A percentile compares a stretch with the other conserved stretches of the same genome.
phyloP scores from a whole-genome alignment of 2,888 invertebrate genomes.

The Cenopis cana region DNA sequence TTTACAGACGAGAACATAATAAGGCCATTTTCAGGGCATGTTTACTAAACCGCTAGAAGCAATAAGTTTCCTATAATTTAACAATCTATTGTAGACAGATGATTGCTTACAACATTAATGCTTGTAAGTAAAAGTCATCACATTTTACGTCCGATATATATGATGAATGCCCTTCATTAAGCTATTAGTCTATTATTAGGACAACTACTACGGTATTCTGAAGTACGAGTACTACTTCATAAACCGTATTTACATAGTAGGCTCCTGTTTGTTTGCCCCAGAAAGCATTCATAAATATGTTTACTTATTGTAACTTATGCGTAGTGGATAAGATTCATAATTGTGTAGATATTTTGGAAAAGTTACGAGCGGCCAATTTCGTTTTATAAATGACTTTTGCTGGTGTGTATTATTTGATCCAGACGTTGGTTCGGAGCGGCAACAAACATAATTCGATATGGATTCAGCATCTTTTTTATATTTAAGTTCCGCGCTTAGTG shows the following conservation, averaged over 20 bases:
- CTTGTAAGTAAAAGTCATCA: no score
- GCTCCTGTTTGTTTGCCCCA: neutral
- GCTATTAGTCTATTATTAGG: neutral
- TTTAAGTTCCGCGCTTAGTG: neutral
- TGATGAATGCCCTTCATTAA: no score
- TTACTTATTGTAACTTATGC: neutral
- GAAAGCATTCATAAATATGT: neutral
- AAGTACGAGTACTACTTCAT: neutral
- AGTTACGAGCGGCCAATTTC: neutral
- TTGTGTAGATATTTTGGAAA: neutral
- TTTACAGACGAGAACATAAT: neutral
- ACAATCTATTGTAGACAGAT: no score
- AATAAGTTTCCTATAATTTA: no score
- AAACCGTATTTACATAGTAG: neutral
- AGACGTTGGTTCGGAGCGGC: neutral
- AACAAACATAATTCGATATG: conserved; percentile 33
- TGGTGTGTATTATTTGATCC: neutral
- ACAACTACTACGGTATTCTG: neutral
- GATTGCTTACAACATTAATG: no score
- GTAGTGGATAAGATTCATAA: neutral
- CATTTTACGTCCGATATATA: no score
- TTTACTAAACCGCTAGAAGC: no score
- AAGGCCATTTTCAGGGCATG: no score
- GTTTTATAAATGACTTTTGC: neutral
- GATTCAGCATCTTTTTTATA: conserved; percentile 13